Base-by-base conservation (phyloP, 2,888 invertebrate genomes). In the Oscheius sp. region DNA sequence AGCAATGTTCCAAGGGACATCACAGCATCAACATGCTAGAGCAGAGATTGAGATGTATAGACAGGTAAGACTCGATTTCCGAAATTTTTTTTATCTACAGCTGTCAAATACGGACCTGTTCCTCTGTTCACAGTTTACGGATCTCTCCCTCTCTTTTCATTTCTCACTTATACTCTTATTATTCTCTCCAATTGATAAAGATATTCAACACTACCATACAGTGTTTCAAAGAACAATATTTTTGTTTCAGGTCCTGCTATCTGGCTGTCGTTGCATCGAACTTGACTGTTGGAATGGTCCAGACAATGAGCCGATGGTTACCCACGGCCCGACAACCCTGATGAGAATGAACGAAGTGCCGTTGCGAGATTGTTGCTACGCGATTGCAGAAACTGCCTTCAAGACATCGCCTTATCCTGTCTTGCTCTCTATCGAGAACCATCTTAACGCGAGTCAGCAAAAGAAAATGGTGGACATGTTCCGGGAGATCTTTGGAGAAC, bases 41-140 rank as follows among this genome's bases (percentile, higher is more conserved):
- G 96, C 96, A 79, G 95, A 96, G 10, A 92, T 96, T 3, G 98
- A 99, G 91, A 99, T 99, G 96, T 99, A 99, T 90, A 92, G 98
- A 84, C 98, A 99, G 75, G 85, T 79, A 11, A 21, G 51, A 13
- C 35, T 51, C 13, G 42, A 21, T 21, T 21, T 21, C 21, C 21
- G 21, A 21, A 21, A 0, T 21, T 21, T 21, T 21, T 21, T 21
- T 21, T 21, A 21, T 21, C 21, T 21, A 21, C 21, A 21, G 21
- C 21, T 21, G 21, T 21, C 21, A 21, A 21, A 21, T 21, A 21
- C 21, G 21, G 21, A 21, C 21, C 21, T 21, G 21, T 21, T 21
- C 21, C 21, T 21, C 21, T 21, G 21, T 21, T 21, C 21, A 21
- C 0, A 21, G 21, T 21, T 21, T 21, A 21, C 21, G 21, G 21